Evolutionary conservation across 2,113 vertebrate genomes (phyloP).

Genomic region (Clarias gariepinus): DNA sequence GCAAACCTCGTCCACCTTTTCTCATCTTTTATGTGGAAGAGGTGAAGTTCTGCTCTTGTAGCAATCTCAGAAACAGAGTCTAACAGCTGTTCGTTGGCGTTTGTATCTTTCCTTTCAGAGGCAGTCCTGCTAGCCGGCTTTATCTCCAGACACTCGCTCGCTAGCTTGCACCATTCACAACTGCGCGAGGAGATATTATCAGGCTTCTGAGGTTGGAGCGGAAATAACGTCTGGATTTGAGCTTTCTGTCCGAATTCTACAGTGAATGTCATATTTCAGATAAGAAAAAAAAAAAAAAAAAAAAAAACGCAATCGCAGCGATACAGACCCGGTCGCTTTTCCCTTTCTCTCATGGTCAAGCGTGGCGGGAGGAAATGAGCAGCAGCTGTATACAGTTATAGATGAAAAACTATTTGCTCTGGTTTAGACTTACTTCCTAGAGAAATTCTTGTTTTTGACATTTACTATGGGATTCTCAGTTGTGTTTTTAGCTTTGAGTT

Average conservation of each 20-base stretch:
- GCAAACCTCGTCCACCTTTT: not conserved
- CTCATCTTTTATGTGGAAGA: not conserved
- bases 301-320: not conserved
- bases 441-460: not conserved
- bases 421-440: no score
- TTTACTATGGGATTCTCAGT: not conserved
- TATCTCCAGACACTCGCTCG: conserved; percentile 10
- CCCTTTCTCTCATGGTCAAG: no score
- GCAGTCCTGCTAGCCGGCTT: not conserved
- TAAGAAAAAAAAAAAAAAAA: not conserved
- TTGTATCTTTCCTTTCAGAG: conserved; percentile 13
- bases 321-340: not conserved
- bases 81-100: not conserved
- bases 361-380: not conserved
- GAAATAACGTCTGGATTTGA: conserved; percentile 36
- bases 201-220: not conserved
- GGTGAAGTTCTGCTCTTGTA: not conserved
- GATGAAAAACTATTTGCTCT: not conserved
- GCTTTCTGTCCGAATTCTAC: conserved; percentile 18
- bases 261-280: conserved; percentile 16
- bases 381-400: not conserved
- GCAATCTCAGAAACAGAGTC: not conserved
- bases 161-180: not conserved
- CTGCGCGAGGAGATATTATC: conserved; percentile 12
- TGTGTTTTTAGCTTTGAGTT: not conserved